Conservation (phyloP, 2,797 vertebrate genomes). For the Platyrinchus mystaceus region DNA sequence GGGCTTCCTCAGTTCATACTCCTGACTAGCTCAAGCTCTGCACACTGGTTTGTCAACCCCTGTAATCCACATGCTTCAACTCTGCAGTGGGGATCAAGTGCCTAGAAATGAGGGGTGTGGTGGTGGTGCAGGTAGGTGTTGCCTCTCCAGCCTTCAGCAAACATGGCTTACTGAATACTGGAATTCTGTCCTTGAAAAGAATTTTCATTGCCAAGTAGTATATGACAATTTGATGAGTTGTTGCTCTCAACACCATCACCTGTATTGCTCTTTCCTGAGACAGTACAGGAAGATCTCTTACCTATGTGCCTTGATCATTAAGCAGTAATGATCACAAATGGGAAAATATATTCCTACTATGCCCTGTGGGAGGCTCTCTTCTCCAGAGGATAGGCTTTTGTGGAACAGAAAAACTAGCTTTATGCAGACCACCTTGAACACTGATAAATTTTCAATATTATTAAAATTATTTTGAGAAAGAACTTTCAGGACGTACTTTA, state of each 20-base stretch:
- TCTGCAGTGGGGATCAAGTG: neutral
- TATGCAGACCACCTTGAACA: neutral
- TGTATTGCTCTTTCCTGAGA: neutral
- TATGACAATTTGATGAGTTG: neutral
- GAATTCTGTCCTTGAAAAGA: neutral
- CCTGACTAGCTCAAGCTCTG: neutral
- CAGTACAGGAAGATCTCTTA: neutral
- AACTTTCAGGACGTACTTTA: neutral
- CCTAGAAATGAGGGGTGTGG: rapidly evolving
- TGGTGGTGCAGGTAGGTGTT: neutral
- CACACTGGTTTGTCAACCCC: neutral
- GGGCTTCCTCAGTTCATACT: neutral
- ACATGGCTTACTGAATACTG: neutral
- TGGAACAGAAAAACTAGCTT: neutral
- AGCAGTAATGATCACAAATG: neutral
- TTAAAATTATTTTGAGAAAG: neutral
- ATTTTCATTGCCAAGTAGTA: neutral
- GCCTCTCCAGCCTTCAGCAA: neutral
- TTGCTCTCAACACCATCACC: neutral
- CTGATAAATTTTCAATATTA: neutral
- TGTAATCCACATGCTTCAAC: neutral
- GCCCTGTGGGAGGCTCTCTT: neutral
- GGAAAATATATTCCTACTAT: neutral
- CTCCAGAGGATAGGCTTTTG: neutral
- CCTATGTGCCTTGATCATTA: neutral